Base-by-base conservation (phyloP, 1,140 invertebrate species). In the Bombus turneri region DNA sequence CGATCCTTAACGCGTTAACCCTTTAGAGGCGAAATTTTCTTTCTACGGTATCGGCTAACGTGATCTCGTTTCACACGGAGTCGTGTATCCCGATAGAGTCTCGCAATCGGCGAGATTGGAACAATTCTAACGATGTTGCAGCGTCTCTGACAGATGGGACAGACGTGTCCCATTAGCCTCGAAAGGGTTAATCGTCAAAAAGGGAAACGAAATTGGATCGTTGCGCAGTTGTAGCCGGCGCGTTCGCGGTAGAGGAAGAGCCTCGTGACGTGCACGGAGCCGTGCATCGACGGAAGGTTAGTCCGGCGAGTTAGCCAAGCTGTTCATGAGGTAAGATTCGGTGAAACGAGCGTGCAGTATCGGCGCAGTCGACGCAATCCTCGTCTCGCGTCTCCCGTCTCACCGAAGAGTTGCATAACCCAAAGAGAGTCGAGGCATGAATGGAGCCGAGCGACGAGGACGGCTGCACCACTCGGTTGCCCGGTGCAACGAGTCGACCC, bases 371-470 rank as follows among this genome's bases (percentile, higher is more conserved):
- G 78, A 75, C 68, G 64, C 74, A 78, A 74, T 68, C 80, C 81
- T 43, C 87, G 77, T 75, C 59, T 84, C 80, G 31, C 86, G 72
- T 69, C 57, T 83, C 79, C 13, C 72, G 66, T 85, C 89, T 86
- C 83, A 43, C 43, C 86, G 10, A 28, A 37, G 22, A 87, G 91
- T 91, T 91, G 91, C 91, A 91, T 91, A 91, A 91, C 85, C 85
- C 74, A 57, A 87, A 78, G 88, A 87, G 88, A 90, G 87, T 71
- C 87, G 86, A 72, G 88, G 88, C 90, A 91, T 91, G 90, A 91
- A 91, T 91, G 90, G 90, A 91, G 86, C 86, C 66, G 87, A 88
- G 88, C 88, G 81, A 91, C 88, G 85, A 90, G 89, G 90, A 91
- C 87, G 81, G 87, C 57, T 71, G 66, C 37, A 71, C 79, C 74